Percentiles rank a stretch among this genome's conserved stretches.
Conservation (phyloP, 2,797 vertebrate species). For the Cynopterus sphinx region DNA sequence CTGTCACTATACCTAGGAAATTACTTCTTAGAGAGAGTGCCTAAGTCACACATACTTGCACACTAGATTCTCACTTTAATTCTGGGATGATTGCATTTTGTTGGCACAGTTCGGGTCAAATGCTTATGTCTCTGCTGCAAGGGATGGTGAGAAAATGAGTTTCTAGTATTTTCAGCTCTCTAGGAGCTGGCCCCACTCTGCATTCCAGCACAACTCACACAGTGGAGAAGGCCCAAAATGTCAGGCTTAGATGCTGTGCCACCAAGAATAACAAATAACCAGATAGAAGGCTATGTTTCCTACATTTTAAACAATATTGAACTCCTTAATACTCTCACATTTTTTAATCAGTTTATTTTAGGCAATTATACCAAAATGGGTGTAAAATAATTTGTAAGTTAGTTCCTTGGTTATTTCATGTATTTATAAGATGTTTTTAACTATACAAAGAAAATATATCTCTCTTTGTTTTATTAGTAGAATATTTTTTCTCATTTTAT, state of each 20-base stretch:
- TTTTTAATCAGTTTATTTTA: background rate
- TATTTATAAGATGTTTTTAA: background rate
- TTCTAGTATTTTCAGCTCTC: background rate
- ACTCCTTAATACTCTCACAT: background rate
- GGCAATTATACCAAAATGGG: background rate
- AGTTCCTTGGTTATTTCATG: background rate
- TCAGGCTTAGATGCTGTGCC: background rate
- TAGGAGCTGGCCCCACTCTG: background rate
- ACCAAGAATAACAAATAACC: background rate
- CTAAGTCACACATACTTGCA: background rate
- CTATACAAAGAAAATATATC: background rate
- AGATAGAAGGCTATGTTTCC: background rate
- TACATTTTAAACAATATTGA: background rate
- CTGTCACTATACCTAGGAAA: background rate
- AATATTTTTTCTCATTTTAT: background rate
- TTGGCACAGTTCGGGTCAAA: background rate
- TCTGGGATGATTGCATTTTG: background rate
- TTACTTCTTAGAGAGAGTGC: background rate
- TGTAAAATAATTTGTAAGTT: background rate
- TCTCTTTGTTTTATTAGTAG: background rate
- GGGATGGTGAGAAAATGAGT: background rate
- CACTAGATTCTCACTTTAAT: background rate
- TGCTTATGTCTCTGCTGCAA: background rate
- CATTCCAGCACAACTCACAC: background rate
- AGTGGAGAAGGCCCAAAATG: background rate